Evolutionary conservation across 2,888 invertebrate species (phyloP).

Genomic region (Embidobia sp.): DNA sequence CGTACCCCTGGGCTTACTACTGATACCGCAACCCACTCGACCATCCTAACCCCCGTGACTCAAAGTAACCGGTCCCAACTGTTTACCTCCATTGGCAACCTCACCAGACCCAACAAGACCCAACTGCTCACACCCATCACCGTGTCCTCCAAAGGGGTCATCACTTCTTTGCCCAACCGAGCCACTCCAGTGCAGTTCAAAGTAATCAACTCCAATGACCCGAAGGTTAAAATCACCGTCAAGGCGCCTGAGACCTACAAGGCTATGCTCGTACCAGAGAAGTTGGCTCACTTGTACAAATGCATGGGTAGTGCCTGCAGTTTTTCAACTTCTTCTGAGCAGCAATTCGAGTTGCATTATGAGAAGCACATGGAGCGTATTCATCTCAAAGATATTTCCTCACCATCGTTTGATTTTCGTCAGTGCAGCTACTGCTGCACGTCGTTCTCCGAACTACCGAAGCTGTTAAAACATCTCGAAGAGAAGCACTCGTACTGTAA

Average conservation of each 20-base stretch:
- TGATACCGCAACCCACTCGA: slow-evolving; percentile 9
- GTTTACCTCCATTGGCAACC: slow-evolving; percentile 17
- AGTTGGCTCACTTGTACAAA: slow-evolving; percentile 82
- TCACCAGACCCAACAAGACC: slow-evolving; percentile 35
- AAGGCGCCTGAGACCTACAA: slow-evolving; percentile 74
- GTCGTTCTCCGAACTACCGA: slow-evolving; percentile 80
- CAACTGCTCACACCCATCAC: slow-evolving; percentile 38
- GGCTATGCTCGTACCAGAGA: slow-evolving; percentile 78
- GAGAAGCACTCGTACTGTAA: slow-evolving; percentile 85
- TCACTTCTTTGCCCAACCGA: slow-evolving; percentile 16
- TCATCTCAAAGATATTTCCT: slow-evolving; percentile 58
- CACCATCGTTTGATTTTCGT: slow-evolving; percentile 81
- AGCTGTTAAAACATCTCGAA: slow-evolving; percentile 84
- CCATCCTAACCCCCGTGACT: slow-evolving; percentile 52
- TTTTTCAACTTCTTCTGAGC: slow-evolving; percentile 80
- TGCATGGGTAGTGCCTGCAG: slow-evolving; percentile 83
- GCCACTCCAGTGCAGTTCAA: slow-evolving; percentile 66
- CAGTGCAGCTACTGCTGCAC: slow-evolving; percentile 85
- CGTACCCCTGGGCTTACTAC: slow-evolving; percentile 2
- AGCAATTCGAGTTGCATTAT: slow-evolving; percentile 81
- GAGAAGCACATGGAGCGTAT: slow-evolving; percentile 71
- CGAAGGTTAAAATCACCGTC: slow-evolving; percentile 65
- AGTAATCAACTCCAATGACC: slow-evolving; percentile 65
- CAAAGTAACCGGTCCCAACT: slow-evolving; percentile 23
- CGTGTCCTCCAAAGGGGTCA: slow-evolving; percentile 8